Evolutionary conservation across 2,113 vertebrate species (phyloP), one percentile per base, ranked within the genome.

Genomic region (Suncus etruscus): DNA sequence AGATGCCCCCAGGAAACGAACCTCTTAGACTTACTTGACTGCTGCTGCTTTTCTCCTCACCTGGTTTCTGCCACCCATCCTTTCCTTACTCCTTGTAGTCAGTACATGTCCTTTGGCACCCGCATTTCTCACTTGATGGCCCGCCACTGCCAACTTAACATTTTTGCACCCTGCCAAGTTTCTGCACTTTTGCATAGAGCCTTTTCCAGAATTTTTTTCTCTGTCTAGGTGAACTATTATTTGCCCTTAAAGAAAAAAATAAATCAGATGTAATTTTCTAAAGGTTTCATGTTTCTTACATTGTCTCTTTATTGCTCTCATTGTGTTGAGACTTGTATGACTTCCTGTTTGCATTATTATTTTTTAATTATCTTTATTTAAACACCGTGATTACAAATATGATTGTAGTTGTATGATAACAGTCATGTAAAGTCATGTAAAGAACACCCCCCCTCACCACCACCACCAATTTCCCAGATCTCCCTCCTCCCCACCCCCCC

Each of bases 171-270:
- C 22, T 0, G 27, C 93, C 87, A 73, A 0, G 63, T 79, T 58
- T 68, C 78, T 6, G 9, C 70, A 72, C 84, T 51, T 91, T 12
- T 92, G 61, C 87, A 73, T 9, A 15, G 0, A 32, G 27, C 76
- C 91, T 63, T 24, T 78, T 82, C 45, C 2, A 27, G 24, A 65
- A n/a, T 8, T 61, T 87, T 84, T 29, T 84, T 61, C 14, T 94
- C 79, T 78, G 50, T 66, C 58, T 66, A 54, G 77, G 47, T 63
- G 82, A 74, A 78, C 45, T 86, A 20, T 18, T 78, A 32, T 11
- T 87, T 9, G 6, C 25, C 89, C 94, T 95, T 84, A 12, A 77
- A 93, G 79, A 11, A 72, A 93, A 78, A 83, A 70, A 91, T 6
- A 78, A 29, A 25, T 76, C 20, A 75, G 16, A 39, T 76, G 90